A percentile compares a stretch with the other conserved stretches of the same genome.
Evolutionary conservation across 1,140 invertebrate genomes (phyloP).

Genomic region (Mactra quadrangularis): DNA sequence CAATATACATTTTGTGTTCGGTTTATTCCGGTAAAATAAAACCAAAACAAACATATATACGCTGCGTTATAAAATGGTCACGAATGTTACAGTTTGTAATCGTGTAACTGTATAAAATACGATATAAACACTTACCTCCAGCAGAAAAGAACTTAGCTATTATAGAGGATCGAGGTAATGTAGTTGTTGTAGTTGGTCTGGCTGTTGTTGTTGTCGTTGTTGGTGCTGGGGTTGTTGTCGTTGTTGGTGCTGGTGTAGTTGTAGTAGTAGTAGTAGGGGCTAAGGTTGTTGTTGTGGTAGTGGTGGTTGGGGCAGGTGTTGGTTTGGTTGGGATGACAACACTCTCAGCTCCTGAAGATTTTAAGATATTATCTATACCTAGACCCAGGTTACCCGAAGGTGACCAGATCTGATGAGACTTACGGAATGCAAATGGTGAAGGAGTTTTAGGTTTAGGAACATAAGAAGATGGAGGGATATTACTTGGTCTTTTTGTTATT

Average conservation of each 20-base stretch:
- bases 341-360: slow-evolving; percentile 22
- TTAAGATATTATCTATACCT: slow-evolving; percentile 45
- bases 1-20: too few species aligned
- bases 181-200: too few species aligned
- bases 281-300: neutral
- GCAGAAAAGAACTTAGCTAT: too few species aligned
- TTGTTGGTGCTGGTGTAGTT: neutral
- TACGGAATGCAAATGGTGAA: neutral
- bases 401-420: slow-evolving; percentile 50
- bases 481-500: too few species aligned
- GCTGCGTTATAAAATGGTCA: too few species aligned
- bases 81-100: too few species aligned
- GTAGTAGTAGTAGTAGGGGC: neutral
- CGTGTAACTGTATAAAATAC: too few species aligned
- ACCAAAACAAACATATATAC: too few species aligned
- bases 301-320: slow-evolving; percentile 1
- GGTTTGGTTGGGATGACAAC: slow-evolving; percentile 36
- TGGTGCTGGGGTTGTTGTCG: neutral
- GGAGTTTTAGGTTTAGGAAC: neutral
- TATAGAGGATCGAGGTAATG: too few species aligned
- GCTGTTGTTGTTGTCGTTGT: neutral
- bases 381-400: slow-evolving; percentile 25
- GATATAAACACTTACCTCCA: too few species aligned
- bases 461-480: too few species aligned
- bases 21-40: too few species aligned